These are phyloP conservation scores for Aporophyla nigra DNA, from an alignment of 2,888 invertebrate species.

Conservation along the genomic window DNA sequence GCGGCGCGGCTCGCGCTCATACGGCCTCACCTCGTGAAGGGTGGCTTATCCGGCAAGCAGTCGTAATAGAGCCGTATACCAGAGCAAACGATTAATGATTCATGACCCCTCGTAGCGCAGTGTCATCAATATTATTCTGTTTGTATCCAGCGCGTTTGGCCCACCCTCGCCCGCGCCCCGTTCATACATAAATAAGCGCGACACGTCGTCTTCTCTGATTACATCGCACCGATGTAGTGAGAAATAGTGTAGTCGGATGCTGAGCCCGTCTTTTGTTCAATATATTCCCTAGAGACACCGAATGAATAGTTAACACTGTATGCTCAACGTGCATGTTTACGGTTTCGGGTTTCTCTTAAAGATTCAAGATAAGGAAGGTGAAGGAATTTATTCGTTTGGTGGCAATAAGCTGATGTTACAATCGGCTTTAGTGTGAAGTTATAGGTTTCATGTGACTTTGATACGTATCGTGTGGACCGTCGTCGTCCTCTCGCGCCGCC, in stretches of 20 bases:
- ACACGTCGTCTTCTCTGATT: constrained; percentile 91
- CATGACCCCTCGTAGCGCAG: constrained; percentile 90
- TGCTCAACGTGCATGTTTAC: constrained; percentile 88
- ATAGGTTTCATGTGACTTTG: constrained; percentile 79
- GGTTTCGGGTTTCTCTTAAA: constrained; percentile 90
- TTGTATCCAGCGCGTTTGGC: constrained; percentile 89
- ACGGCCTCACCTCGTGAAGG: constrained; percentile 83
- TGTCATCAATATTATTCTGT: constrained; percentile 92
- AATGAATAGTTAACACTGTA: constrained; percentile 89
- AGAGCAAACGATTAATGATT: constrained; percentile 91
- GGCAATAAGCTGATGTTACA: constrained; percentile 89
- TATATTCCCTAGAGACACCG: constrained; percentile 87
- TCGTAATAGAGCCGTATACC: constrained; percentile 90
- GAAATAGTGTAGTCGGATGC: constrained; percentile 90
- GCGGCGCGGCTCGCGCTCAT: constrained; percentile 66
- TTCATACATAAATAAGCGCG: constrained; percentile 91
- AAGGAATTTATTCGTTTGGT: constrained; percentile 88
- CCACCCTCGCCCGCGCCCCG: constrained; percentile 90
- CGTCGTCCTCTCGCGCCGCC: constrained; percentile 45
- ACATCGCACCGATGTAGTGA: constrained; percentile 91
- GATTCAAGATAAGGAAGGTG: constrained; percentile 86
- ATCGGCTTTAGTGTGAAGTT: constrained; percentile 84
- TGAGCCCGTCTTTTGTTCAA: constrained; percentile 89
- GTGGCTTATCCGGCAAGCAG: constrained; percentile 88
- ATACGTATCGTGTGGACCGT: constrained; percentile 70